Percentiles rank a stretch among this genome's conserved stretches.
These are phyloP conservation scores for Drosophila truncata DNA, from an alignment of 1,140 invertebrate genomes.

Conservation along the genomic window DNA sequence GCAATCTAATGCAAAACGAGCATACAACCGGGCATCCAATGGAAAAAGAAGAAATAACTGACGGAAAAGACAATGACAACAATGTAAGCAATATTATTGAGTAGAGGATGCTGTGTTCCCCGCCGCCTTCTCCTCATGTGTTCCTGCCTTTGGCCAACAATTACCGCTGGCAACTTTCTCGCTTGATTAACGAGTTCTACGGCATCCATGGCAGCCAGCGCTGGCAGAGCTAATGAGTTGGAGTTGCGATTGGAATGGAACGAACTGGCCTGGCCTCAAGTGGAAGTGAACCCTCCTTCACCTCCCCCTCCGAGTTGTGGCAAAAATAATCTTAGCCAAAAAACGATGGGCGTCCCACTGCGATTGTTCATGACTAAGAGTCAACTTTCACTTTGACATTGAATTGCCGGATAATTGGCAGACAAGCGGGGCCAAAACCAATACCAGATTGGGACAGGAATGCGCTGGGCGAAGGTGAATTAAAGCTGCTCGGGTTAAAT, in stretches of 20 bases:
- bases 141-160: slow-evolving; percentile 36
- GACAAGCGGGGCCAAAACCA: slow-evolving; percentile 34
- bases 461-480: slow-evolving; percentile 54
- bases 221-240: slow-evolving; percentile 64
- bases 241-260: slow-evolving; percentile 34
- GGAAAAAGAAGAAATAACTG: slow-evolving; percentile 10
- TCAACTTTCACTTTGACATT: slow-evolving; percentile 85
- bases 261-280: slow-evolving; percentile 25
- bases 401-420: slow-evolving; percentile 79
- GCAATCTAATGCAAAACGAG: slow-evolving; percentile 50
- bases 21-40: slow-evolving; percentile 7
- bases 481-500: slow-evolving; percentile 63
- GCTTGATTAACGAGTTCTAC: slow-evolving; percentile 82
- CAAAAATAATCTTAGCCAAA: slow-evolving; percentile 51
- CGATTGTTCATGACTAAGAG: slow-evolving; percentile 63
- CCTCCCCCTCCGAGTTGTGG: slow-evolving; percentile 12
- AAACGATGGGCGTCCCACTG: slow-evolving; percentile 22
- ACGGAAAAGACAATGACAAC: slow-evolving; percentile 18
- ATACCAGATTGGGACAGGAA: slow-evolving; percentile 14
- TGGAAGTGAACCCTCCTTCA: slow-evolving; percentile 58
- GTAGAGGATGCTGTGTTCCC: slow-evolving; percentile 25
- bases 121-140: neutral
- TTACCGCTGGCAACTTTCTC: slow-evolving; percentile 70
- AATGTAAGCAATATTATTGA: slow-evolving; percentile 34
- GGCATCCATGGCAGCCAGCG: slow-evolving; percentile 58